Base-by-base conservation (phyloP, 1,140 invertebrate genomes). In the Contarinia nasturtii region DNA sequence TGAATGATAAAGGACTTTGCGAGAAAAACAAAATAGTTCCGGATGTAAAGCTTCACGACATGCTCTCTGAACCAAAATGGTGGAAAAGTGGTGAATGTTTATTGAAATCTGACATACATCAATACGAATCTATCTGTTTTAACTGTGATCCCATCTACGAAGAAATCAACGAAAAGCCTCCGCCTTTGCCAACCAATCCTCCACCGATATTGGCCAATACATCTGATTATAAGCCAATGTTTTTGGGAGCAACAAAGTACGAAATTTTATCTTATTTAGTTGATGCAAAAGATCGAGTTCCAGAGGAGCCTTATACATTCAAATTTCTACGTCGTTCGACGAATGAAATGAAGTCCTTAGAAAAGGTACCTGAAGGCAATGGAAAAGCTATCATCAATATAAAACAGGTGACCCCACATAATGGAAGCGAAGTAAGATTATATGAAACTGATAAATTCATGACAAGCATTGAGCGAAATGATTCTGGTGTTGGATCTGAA, bases 401-500 rank as follows among this genome's bases (percentile, higher is more conserved):
- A 36, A 72, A 70, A 33, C 68, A 74, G 48, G 65, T 72, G 14
- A 27, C 10, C 27, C 27, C 27, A 10, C 27, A 27, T 5, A 27
- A 27, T 27, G 10, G 3, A 10, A 27, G 10, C 10, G 27, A 27
- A 27, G 4, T 27, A 27, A 27, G 27, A 27, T 3, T 10, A 27
- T 38, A n/a, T 17, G 36, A 12, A 2, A 79, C 75, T 50, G 77
- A 79, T 61, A 77, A 76, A 1, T 79, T 76, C 57, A 77, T 79
- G 57, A 77, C 79, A 54, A 75, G 74, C 63, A 80, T 92, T 45
- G 88, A 93, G 66, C 71, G 89, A 50, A 91, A 89, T 54, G 89
- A 94, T 63, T 91, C 87, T 12, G 89, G 89, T 1, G 88, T 93
- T 1, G 89, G 89, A 33, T 89, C 86, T 2, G 89, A 93, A 64